Base-by-base conservation (phyloP, 2,888 invertebrate genomes). In the Cosmopolites sordidus region DNA sequence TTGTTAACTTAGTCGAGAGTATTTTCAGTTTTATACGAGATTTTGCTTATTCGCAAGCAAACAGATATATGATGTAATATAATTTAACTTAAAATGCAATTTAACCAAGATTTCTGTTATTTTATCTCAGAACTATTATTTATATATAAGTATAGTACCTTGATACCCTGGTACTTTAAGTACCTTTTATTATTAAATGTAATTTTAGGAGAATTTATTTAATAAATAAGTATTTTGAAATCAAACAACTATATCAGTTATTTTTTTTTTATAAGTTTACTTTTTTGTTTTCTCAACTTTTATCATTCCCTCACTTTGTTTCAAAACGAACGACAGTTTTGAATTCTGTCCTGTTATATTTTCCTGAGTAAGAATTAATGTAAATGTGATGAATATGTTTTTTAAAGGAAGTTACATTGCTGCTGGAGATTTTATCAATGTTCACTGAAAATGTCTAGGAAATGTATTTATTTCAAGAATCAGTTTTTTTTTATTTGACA, bases 341-440 rank as follows among this genome's bases (percentile, higher is more conserved):
- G 14, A 38, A 6, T 16, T 42, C 1, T 47, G 29, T 52, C 47
- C 47, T 46, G 38, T 43, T 39, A 27, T 16, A 37, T 52, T 52
- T 52, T 52, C 52, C 52, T 52, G 52, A 47, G 52, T 52, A 47
- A 14, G 52, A 52, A 18, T 52, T 52, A 52, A 52, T 52, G n/a
- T n/a, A n/a, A n/a, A n/a, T n/a, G n/a, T n/a, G n/a, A n/a, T n/a
- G n/a, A n/a, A n/a, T n/a, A 47, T 52, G 39, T 38, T 40, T 16
- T 15, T 46, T 22, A 22, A 22, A 3, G 22, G 4, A 22, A 22
- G 8, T 22, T 22, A 8, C 22, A 22, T 22, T 5, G 3, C 4
- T 22, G 22, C 8, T n/a, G 8, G 22, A 8, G 22, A 22, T 22
- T 22, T 22, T 22, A 22, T 22, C 22, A 22, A 22, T 22, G 22